Base-by-base conservation (phyloP, 1,140 invertebrate genomes). In the Ridgeia piscesae region DNA sequence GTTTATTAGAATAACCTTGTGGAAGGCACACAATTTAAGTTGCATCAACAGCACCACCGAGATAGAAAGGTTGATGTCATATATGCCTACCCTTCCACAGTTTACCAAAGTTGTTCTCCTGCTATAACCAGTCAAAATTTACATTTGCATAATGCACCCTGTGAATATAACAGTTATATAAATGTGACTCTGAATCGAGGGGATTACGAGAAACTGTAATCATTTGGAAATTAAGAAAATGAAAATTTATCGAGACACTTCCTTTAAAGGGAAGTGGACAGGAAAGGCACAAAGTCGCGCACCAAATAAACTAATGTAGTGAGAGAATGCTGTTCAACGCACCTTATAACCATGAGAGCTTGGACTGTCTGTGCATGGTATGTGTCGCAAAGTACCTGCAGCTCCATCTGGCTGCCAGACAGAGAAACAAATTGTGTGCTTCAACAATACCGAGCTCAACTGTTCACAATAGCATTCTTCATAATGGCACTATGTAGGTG, bases 311-410 rank as follows among this genome's bases (percentile, higher is more conserved):
- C 58, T 77, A 77, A 31, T 77, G 17, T 21, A 8, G 58, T 14
- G 58, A 2, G 58, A 77, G 58, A 77, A n/a, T n/a, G n/a, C n/a
- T n/a, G n/a, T n/a, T n/a, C n/a, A n/a, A 90, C 89, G 17, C 89
- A 90, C 89, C 89, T 34, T 17, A 90, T 90, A 34, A 34, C 48
- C 33, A 33, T 35, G 33, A 95, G 92, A 89, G 95, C 95, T 92
- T 94, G 93, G n/a, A 95, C 93, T 33, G 95, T 94, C 89, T 95
- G 94, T 27, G 93, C 35, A 89, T 94, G 94, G 92, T 95, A 95
- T 6, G 95, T 95, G 90, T 95, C 95, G 93, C 94, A 94, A 42
- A 95, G 90, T 89, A 95, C 93, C 91, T 95, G 94, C 35, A 95
- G 35, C 93, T 95, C 94, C n/a, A 50, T 91, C 34, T 48, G 31